Evolutionary conservation across 2,113 vertebrate genomes (phyloP).

Genomic region (Tretioscincus oriximinensis): DNA sequence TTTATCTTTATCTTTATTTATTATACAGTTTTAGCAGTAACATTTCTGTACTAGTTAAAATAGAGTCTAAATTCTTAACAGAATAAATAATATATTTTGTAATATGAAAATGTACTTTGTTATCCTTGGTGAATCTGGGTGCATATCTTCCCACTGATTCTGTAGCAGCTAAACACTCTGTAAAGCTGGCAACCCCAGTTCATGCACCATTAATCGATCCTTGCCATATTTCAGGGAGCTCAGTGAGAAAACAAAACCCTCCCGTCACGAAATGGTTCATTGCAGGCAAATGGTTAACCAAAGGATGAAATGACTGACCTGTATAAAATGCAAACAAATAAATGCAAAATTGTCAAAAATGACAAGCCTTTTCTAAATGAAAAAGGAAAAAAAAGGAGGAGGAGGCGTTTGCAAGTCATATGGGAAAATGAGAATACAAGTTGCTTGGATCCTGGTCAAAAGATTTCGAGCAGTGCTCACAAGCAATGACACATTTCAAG

Average conservation of each 20-base stretch:
- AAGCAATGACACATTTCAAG: conserved; percentile 80
- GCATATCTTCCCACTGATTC: not conserved
- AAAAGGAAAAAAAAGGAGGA: conserved; percentile 33
- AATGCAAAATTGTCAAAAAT: conserved; percentile 46
- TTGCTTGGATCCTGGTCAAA: conserved; percentile 74
- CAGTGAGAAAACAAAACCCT: conserved; percentile 50
- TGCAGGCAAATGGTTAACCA: conserved; percentile 56
- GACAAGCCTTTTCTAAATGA: conserved; percentile 30
- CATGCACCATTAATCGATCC: conserved; percentile 38
- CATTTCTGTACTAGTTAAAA: not conserved
- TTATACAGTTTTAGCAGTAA: too few species aligned
- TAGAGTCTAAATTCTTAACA: not conserved
- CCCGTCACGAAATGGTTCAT: conserved; percentile 58
- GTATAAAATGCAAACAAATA: conserved; percentile 50
- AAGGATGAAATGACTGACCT: conserved; percentile 60
- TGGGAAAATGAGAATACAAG: conserved; percentile 64
- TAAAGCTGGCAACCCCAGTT: conserved; percentile 30
- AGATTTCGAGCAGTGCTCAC: conserved; percentile 74
- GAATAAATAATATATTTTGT: not conserved
- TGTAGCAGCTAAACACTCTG: conserved; percentile 32
- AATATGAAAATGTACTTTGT: not conserved
- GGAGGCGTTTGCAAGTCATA: conserved; percentile 42
- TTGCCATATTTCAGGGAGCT: conserved; percentile 53
- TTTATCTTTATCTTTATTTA: too few species aligned
- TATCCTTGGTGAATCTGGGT: not conserved